Conservation (phyloP, 1,140 invertebrate species). For the Colletes gigas region DNA sequence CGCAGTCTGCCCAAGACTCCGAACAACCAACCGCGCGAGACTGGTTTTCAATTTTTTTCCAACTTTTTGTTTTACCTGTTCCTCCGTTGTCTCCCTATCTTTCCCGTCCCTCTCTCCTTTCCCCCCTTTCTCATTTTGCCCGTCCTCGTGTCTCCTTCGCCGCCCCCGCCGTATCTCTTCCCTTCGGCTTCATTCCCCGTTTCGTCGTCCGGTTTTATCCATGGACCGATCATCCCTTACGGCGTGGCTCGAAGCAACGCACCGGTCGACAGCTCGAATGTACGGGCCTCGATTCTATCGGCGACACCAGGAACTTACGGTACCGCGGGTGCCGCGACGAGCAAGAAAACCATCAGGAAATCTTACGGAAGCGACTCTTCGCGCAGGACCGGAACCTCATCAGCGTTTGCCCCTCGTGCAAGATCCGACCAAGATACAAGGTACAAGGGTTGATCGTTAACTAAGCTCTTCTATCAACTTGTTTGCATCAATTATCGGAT, state of each 20-base stretch:
- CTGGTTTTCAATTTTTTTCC: slow-evolving; percentile 78
- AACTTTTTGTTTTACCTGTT: slow-evolving; percentile 72
- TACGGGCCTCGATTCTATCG: too few species aligned
- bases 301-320: neutral
- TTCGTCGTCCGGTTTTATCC: neutral
- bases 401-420: neutral
- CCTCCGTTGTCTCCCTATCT: slow-evolving; percentile 31
- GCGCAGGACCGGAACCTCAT: neutral
- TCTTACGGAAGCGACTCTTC: neutral
- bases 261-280: neutral
- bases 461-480: too few species aligned
- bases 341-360: neutral
- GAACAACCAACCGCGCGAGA: slow-evolving; percentile 71
- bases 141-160: neutral
- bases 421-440: slow-evolving; percentile 8
- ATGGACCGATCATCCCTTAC: slow-evolving; percentile 26
- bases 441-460: too few species aligned
- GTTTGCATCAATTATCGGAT: too few species aligned
- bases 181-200: too few species aligned
- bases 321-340: slow-evolving; percentile 5
- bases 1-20: slow-evolving; percentile 57
- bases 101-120: slow-evolving; percentile 8
- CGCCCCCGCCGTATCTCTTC: too few species aligned
- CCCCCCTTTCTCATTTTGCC: neutral
- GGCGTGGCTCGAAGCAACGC: slow-evolving; percentile 32